phyloP scores from a whole-genome alignment of 2,113 vertebrate species.

The Prunella himalayana region DNA sequence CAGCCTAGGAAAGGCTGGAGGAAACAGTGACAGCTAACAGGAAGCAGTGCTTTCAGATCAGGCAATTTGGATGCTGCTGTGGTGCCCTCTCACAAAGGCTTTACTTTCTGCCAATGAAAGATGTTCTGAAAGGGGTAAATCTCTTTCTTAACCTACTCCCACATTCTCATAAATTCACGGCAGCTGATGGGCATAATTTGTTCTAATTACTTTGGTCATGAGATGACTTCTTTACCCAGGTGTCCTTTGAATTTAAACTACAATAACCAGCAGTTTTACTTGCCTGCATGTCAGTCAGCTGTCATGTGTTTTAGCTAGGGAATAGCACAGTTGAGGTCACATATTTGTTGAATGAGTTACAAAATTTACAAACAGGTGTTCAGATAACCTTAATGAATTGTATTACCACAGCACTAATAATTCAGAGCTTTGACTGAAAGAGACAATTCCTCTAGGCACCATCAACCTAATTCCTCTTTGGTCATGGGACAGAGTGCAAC shows the following conservation, averaged over 20 bases:
- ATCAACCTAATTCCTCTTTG: background rate
- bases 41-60: background rate
- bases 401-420: background rate
- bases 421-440: background rate
- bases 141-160: background rate
- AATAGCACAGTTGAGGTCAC: background rate
- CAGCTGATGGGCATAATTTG: background rate
- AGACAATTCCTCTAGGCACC: background rate
- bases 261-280: background rate
- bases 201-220: background rate
- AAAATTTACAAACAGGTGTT: background rate
- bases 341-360: background rate
- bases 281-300: background rate
- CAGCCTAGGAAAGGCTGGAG: background rate
- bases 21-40: background rate
- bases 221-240: background rate
- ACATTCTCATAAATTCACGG: background rate
- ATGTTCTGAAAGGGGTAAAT: constrained; percentile 15
- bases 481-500: background rate
- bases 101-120: background rate
- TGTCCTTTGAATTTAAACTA: background rate
- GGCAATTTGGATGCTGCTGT: background rate
- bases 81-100: background rate
- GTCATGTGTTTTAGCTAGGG: background rate
- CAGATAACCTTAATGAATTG: background rate